Evolutionary conservation across 2,113 vertebrate genomes (phyloP).

Genomic region (Centropus bengalensis): DNA sequence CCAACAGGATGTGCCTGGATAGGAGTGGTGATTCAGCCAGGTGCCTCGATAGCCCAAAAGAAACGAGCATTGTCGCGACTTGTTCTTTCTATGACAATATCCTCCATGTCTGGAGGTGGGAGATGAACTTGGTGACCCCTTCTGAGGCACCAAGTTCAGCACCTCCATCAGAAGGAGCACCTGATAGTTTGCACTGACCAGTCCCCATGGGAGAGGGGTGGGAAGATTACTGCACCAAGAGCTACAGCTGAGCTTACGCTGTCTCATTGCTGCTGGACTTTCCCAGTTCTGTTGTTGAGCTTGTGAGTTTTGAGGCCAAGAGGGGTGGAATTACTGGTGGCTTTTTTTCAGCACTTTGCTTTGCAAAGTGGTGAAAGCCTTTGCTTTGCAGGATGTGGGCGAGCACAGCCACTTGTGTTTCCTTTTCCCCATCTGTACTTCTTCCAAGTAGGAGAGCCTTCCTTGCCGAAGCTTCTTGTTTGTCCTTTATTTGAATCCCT

Average conservation of each 20-base stretch:
- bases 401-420: neutral
- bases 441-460: neutral
- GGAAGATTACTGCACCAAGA: neutral
- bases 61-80: conserved; percentile 82
- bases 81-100: conserved; percentile 94
- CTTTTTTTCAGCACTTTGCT: neutral
- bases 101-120: conserved; percentile 94
- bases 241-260: neutral
- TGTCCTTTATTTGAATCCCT: neutral
- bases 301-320: neutral
- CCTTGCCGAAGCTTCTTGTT: neutral
- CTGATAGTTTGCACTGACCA: neutral
- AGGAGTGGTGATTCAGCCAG: neutral
- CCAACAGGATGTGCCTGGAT: neutral
- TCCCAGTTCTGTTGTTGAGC: neutral
- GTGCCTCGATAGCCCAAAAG: neutral
- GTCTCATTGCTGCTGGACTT: neutral
- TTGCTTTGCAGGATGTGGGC: neutral
- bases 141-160: neutral
- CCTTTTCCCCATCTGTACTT: neutral
- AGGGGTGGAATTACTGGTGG: neutral
- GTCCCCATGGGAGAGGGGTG: neutral
- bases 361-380: neutral
- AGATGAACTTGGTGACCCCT: conserved; percentile 63
- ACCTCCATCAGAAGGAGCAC: neutral